Percentiles rank a stretch among this genome's conserved stretches.
phyloP scores from a whole-genome alignment of 2,113 vertebrate genomes.

The Trematomus loennbergii region DNA sequence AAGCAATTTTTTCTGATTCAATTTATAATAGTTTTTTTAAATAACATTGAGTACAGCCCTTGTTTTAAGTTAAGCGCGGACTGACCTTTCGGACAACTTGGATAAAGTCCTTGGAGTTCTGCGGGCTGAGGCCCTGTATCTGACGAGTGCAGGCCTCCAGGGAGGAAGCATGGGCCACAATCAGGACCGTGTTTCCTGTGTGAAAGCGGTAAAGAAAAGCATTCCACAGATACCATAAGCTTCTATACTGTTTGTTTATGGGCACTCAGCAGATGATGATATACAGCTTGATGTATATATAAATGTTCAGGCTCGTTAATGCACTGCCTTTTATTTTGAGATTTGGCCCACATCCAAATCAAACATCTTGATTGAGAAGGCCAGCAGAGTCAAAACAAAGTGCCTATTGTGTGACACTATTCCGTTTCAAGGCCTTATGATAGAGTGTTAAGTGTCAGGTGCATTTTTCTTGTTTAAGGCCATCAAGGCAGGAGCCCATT shows the following conservation, averaged over 20 bases:
- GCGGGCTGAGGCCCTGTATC: constrained; percentile 93
- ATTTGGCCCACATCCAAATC: background rate
- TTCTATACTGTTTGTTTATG: constrained; percentile 17
- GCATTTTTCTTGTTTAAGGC: constrained; percentile 2
- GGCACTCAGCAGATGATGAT: constrained; percentile 4
- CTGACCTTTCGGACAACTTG: constrained; percentile 98
- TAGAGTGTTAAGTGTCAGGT: background rate
- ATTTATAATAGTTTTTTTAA: too few relatives aligned
- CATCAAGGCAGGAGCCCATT: constrained; percentile 2
- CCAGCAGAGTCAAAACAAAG: background rate
- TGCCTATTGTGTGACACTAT: background rate
- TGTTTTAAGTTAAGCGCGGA: background rate
- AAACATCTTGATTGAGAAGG: background rate
- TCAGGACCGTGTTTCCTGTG: constrained; percentile 94
- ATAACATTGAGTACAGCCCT: too few relatives aligned
- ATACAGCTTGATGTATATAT: constrained; percentile 13
- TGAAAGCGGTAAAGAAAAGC: constrained; percentile 51
- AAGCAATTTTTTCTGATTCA: too few relatives aligned
- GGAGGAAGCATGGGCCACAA: constrained; percentile 97
- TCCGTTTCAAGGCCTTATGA: background rate
- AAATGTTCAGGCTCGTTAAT: background rate
- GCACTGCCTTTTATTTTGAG: background rate
- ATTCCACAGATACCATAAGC: constrained; percentile 46
- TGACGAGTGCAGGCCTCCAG: constrained; percentile 98
- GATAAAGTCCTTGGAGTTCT: constrained; percentile 98